These are phyloP conservation scores for Polydrusus pterygomalis DNA, from an alignment of 2,888 invertebrate genomes.

Conservation along the genomic window DNA sequence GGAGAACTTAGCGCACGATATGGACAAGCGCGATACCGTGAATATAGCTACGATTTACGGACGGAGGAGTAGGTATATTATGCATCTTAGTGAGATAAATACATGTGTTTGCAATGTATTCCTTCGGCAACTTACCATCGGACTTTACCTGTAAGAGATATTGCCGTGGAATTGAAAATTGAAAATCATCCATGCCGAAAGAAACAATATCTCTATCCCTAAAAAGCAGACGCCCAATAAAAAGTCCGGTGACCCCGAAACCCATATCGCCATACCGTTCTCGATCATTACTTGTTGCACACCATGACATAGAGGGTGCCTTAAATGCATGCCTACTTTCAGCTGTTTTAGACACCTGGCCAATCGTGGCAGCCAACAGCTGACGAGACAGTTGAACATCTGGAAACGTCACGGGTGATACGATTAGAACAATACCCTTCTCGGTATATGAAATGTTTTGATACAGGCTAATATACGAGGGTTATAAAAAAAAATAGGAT, in stretches of 20 bases:
- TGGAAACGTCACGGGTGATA: slow-evolving; percentile 36
- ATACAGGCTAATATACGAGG: slow-evolving; percentile 1
- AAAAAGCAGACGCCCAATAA: neutral
- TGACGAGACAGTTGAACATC: slow-evolving; percentile 36
- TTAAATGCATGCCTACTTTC: slow-evolving; percentile 26
- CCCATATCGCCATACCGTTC: slow-evolving; percentile 22
- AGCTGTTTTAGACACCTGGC: slow-evolving; percentile 40
- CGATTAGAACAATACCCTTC: slow-evolving; percentile 33
- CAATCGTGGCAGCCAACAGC: slow-evolving; percentile 37
- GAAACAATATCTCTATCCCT: neutral
- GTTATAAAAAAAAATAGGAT: neutral
- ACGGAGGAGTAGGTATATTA: no score
- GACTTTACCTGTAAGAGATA: no score
- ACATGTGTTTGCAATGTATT: no score
- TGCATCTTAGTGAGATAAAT: no score
- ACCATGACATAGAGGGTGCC: slow-evolving; percentile 28
- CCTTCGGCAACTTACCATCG: no score
- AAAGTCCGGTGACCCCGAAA: slow-evolving; percentile 22
- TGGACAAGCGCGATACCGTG: no score
- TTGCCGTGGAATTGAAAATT: no score
- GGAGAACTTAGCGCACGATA: no score
- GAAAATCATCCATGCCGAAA: no score
- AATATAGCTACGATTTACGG: no score
- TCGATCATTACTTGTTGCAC: slow-evolving; percentile 30
- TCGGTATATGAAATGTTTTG: slow-evolving; percentile 5